Evolutionary conservation across 2,113 vertebrate genomes (phyloP).

Genomic region (Xerus inauris): DNA sequence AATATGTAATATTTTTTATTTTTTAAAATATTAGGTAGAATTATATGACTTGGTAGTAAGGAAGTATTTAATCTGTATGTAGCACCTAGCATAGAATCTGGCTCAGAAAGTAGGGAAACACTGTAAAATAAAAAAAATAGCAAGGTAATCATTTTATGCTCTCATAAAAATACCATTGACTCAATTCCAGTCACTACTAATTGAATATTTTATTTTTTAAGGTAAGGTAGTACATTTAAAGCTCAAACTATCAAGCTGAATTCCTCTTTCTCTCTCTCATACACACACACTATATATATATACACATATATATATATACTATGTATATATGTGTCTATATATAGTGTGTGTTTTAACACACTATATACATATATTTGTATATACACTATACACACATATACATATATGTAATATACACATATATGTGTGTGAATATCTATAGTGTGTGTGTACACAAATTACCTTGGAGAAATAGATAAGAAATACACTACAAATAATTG

Average conservation of each 20-base stretch:
- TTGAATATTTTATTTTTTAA: neutral
- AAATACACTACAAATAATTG: neutral
- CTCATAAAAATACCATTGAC: conserved; percentile 4
- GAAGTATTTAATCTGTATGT: neutral
- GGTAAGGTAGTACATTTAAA: neutral
- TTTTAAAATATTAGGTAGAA: neutral
- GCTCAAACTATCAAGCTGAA: neutral
- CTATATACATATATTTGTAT: too few species aligned
- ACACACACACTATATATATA: neutral
- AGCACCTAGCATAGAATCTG: neutral
- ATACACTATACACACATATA: neutral
- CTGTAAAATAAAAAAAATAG: conserved; percentile 38
- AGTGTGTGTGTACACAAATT: neutral
- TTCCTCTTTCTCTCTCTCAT: too few species aligned
- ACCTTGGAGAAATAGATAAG: neutral
- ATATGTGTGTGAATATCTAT: neutral
- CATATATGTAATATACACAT: too few species aligned
- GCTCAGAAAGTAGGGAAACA: neutral
- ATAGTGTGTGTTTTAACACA: neutral
- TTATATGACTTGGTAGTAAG: neutral
- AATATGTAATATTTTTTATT: too few species aligned
- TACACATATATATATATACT: too few species aligned
- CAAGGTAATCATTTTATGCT: neutral
- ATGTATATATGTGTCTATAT: neutral
- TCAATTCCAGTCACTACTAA: neutral